phyloP scores from a whole-genome alignment of 2,888 invertebrate species.

The Palloptera scutellata region DNA sequence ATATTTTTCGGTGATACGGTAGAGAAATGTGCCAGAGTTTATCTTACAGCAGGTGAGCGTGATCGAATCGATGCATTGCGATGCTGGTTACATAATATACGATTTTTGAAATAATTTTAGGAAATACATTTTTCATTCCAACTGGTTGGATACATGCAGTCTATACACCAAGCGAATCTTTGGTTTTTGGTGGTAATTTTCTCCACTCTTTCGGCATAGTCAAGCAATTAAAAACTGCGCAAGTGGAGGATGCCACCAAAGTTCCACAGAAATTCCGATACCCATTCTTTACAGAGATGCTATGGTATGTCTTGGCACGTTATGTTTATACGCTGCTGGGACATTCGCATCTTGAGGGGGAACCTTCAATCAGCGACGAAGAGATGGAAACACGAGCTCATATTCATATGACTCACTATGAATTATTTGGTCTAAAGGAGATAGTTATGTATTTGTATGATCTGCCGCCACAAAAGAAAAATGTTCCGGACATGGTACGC shows the following conservation, averaged over 20 bases:
- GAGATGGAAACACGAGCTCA: slow-evolving; percentile 65
- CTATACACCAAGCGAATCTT: slow-evolving; percentile 92
- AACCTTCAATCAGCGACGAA: slow-evolving; percentile 55
- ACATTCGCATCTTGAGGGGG: slow-evolving; percentile 75
- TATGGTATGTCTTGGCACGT: slow-evolving; percentile 95
- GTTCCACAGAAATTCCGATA: slow-evolving; percentile 97
- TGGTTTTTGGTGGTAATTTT: slow-evolving; percentile 98
- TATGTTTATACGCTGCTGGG: slow-evolving; percentile 90
- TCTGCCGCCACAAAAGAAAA: slow-evolving; percentile 87
- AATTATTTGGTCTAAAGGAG: slow-evolving; percentile 82
- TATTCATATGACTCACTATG: slow-evolving; percentile 80
- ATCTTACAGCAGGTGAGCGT: slow-evolving; percentile 71
- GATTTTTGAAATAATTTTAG: slow-evolving; percentile 18
- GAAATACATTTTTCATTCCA: slow-evolving; percentile 94
- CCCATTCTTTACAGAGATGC: slow-evolving; percentile 97
- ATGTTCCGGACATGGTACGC: slow-evolving; percentile 87
- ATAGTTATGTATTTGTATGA: slow-evolving; percentile 92
- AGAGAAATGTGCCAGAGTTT: slow-evolving; percentile 86
- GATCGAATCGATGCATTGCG: neutral
- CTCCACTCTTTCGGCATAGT: slow-evolving; percentile 95
- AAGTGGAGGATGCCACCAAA: slow-evolving; percentile 94
- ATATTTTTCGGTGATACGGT: slow-evolving; percentile 97
- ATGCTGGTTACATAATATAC: neutral
- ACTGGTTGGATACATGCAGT: slow-evolving; percentile 99
- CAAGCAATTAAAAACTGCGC: slow-evolving; percentile 94